These are phyloP conservation scores for Ciconia boyciana DNA, from an alignment of 2,113 vertebrate species.

Conservation along the genomic window DNA sequence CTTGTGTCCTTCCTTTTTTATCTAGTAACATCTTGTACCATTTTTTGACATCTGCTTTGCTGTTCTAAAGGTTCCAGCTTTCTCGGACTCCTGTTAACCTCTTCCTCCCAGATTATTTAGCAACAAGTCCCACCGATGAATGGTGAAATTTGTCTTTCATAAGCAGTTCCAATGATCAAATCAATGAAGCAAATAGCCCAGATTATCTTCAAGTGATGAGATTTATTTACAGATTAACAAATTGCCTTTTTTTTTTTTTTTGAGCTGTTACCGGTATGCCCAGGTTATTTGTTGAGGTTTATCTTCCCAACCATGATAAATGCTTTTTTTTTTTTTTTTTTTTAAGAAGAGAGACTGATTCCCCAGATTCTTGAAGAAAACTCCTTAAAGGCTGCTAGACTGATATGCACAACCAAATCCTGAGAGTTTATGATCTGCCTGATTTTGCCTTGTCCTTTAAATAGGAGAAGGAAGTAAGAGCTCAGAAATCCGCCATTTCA, in stretches of 20 bases:
- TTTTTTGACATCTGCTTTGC: background rate
- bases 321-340: background rate
- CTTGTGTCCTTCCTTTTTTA: background rate
- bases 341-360: background rate
- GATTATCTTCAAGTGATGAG: background rate
- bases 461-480: background rate
- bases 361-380: background rate
- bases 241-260: background rate
- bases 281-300: background rate
- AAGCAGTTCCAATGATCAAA: background rate
- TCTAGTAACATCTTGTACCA: background rate
- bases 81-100: background rate
- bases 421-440: background rate
- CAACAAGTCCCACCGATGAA: background rate
- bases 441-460: background rate
- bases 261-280: background rate
- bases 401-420: background rate
- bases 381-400: background rate
- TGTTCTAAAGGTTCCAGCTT: background rate
- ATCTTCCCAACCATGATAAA: background rate
- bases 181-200: background rate
- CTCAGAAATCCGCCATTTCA: background rate
- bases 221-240: background rate
- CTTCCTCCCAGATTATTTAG: background rate
- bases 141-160: background rate